Base-by-base conservation (phyloP, 53 echinoderm and acorn worm genomes). In the Luidia sarsii region DNA sequence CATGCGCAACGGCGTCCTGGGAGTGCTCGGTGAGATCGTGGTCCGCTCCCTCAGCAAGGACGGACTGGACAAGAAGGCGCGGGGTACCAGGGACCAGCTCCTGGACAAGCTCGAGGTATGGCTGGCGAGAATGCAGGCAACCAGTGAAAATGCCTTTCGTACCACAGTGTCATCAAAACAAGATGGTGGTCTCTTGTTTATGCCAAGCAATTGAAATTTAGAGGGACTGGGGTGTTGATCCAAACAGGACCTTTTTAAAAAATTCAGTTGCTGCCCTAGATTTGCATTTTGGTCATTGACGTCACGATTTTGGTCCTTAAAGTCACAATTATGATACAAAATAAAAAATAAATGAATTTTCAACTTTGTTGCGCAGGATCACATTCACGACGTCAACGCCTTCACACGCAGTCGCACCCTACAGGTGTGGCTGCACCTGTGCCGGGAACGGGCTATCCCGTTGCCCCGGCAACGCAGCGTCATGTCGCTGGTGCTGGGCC, bases 311-410 rank as follows among this genome's bases (percentile, higher is more conserved):
- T 9, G 11, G 20, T 11, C 55, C 20, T 19, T 11, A 18, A 20
- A 5, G 20, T 54, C 14, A 14, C 20, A 14, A 19, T 20, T 9
- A 54, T 18, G n/a, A n/a, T n/a, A n/a, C n/a, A n/a, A n/a, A n/a
- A n/a, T n/a, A n/a, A n/a, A n/a, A n/a, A n/a, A n/a, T n/a, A n/a
- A n/a, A n/a, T n/a, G n/a, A n/a, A n/a, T n/a, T n/a, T n/a, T n/a
- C n/a, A n/a, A n/a, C n/a, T 33, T 61, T 11, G 25, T 15, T 27
- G 19, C 48, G 39, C 70, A 96, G 99, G 99, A 97, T 60, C 99
- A 97, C 82, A 89, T 97, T 48, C 99, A 97, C 64, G 99, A 97
- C 51, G 88, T 97, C 43, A 86, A 97, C 63, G 93, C 99, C 21
- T 97, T 91, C 81, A 88, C 74, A 18, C 88, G 99, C 25, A 91